phyloP scores from a whole-genome alignment of 2,113 vertebrate species.

The Sphyrna mokarran region DNA sequence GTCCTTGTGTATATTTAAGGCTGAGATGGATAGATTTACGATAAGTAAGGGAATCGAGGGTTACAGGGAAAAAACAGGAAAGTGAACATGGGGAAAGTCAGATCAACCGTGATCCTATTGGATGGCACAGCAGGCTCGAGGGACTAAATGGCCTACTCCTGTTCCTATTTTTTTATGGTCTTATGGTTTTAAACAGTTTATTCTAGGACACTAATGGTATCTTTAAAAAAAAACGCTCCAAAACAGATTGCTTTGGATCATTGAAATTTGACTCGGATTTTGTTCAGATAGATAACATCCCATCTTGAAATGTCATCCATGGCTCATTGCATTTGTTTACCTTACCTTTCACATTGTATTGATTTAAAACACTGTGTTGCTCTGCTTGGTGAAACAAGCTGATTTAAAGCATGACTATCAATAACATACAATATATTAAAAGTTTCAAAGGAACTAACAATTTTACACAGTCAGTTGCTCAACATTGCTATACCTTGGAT shows the following conservation, averaged over 20 bases:
- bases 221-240: not conserved
- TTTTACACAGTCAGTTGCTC: not conserved
- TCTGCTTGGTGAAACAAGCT: not conserved
- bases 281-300: not conserved
- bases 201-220: not conserved
- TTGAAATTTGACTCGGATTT: not conserved
- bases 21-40: no score
- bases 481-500: not conserved
- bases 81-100: no score
- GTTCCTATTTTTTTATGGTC: no score
- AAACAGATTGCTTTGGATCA: not conserved
- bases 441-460: not conserved
- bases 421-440: not conserved
- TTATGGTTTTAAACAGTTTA: not conserved
- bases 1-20: no score
- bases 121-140: no score
- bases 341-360: slow-evolving; percentile 13
- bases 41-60: no score
- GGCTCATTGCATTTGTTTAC: not conserved
- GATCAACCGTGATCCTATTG: no score
- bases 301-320: not conserved
- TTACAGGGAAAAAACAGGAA: no score
- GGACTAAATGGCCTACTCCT: no score
- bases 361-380: not conserved
- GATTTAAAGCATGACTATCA: not conserved